Base-by-base conservation (phyloP, 1,140 invertebrate genomes). In the Dysdera silvatica region DNA sequence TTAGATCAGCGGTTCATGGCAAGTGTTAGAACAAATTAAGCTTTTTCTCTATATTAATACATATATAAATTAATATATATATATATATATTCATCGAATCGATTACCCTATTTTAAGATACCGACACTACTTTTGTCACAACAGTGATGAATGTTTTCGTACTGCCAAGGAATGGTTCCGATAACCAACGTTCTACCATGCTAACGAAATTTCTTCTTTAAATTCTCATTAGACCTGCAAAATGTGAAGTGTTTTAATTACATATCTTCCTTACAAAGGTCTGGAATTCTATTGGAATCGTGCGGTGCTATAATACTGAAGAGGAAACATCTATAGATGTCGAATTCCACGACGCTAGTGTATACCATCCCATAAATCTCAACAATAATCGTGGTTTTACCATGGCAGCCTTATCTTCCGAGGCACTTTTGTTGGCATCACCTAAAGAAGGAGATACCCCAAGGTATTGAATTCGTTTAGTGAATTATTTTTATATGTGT, bases 331-430 rank as follows among this genome's bases (percentile, higher is more conserved):
- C 84, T 20, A 94, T 98, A 61, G 91, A 96, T 75, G 86, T 97
- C 10, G 91, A 96, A 73, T 98, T 98, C 77, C 92, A 97, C 71
- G 91, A 98, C 78, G 82, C 85, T 0, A 81, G 84, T n/a, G 77
- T 88, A 35, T 91, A 98, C 78, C 91, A 95, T 76, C 83, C 88
- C 6, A 84, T 97, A 71, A 88, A 95, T 74, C 81, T 97, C 28
- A 84, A 83, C 68, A 98, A 96, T 78, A 84, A 85, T 71, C 76
- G 85, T 7, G 76, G 76, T 45, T 85, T 88, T 72, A 87, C 84
- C 14, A 84, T 98, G 80, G 93, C 89, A 26, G 85, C 87, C 43
- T 72, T 98, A 43, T 91, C 89, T 23, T 76, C 80, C 3, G 81
- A 87, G 61, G 89, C 86, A 33, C 74, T 95, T 4, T 83, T 86